Evolutionary conservation across 2,113 vertebrate genomes (phyloP), one percentile per base, ranked within the genome.

Genomic region (Murina feae): DNA sequence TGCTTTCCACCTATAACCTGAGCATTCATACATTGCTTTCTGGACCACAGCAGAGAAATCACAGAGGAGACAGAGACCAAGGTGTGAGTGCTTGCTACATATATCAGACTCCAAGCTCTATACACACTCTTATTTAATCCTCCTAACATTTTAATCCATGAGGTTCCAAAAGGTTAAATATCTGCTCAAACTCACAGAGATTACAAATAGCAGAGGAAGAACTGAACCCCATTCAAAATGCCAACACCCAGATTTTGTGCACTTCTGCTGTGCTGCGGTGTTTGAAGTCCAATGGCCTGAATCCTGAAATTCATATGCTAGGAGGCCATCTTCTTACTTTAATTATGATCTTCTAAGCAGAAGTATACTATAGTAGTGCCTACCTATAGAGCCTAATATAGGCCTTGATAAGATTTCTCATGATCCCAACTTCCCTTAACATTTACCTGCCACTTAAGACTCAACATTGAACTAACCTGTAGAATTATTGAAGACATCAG

Each of bases 21-120:
- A 89, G 86, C 78, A 76, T 86, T 97, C 94, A 84, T 92, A 95
- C 88, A 75, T 91, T 71, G 91, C 93, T 96, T 94, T 96, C 83
- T 30, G 78, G 88, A 85, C 81, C 82, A 60, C 32, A 7, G 84
- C 79, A 83, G 89, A 96, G 89, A 84, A 94, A 83, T 71, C 93
- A 60, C 78, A 58, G 23, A 88, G 53, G 47, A 83, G 75, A 93
- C 71, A 53, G 42, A 93, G 90, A 44, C 55, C 69, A 51, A 30
- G 5, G 4, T 9, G 16, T n/a, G 55, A 32, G 32, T 85, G 25
- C 69, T 72, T 37, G 44, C 83, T 83, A 8, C 69, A 30, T 74
- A 30, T 0, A 6, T 71, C 68, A 47, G 86, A 37, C 32, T 51
- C 42, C 42, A 47, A 82, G 23, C 23, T 86, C 66, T 55, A 11